Evolutionary conservation across 1,140 invertebrate species (phyloP), one percentile per base, ranked within the genome.

Genomic region (Trigoniulus corallinus): DNA sequence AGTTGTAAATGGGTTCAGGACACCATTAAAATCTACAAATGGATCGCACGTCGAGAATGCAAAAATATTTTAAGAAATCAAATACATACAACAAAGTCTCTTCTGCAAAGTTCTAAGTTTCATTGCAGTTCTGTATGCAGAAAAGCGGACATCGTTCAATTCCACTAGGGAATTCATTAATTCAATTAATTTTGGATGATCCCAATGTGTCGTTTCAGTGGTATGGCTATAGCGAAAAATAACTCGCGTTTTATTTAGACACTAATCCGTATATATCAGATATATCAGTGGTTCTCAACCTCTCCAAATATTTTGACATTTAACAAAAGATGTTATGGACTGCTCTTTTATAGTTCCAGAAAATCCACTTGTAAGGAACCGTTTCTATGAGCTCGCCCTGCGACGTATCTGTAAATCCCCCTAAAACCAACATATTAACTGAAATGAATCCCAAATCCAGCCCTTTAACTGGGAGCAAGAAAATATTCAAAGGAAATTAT

Each of bases 121-220:
- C 75, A 98, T 83, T 12, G 93, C 94, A 13, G 94, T 98, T 61
- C 96, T 75, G 69, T 99, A 99, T 7, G 95, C 96, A 25, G 92
- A 95, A 69, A 97, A 99, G 57, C 92, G 79, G 43, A 98, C 89
- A 68, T 96, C 87, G 71, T 98, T 98, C 42, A 96, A 78, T 62
- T 94, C 85, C 3, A 84, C 78, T 55, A 96, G 71, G 7, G 84
- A 82, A 63, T 84, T 80, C 74, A 96, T 85, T 54, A 97, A 73
- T 54, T 93, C 85, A 56, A 91, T 82, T 88, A 97, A 94, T 65
- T 86, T 83, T 22, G 94, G 94, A 72, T 98, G 93, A 76, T 98
- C 91, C 92, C 92, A 97, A 66, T 94, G 87, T 3, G 92, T 96
- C 34, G 85, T 93, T 72, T 95, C 88, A 59, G 83, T 77, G 63